Conservation (phyloP, 2,113 vertebrate genomes). For the Coreoperca whiteheadi region DNA sequence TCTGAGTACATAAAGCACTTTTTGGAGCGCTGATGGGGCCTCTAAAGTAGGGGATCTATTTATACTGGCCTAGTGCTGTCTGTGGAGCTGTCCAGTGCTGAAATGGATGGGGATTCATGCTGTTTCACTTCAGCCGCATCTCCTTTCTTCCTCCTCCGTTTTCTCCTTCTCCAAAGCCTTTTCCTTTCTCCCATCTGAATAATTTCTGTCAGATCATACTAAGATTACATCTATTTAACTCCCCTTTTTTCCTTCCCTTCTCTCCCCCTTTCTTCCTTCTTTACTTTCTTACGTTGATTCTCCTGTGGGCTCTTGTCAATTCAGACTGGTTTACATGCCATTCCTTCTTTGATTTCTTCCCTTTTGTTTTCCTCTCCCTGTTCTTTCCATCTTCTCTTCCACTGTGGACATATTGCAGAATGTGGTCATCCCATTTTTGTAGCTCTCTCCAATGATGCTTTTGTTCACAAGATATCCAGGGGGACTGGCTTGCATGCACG, state of each 20-base stretch:
- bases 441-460: slow-evolving; percentile 51
- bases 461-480: slow-evolving; percentile 38
- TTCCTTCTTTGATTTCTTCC: slow-evolving; percentile 58
- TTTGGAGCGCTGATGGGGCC: slow-evolving; percentile 70
- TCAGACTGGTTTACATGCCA: slow-evolving; percentile 43
- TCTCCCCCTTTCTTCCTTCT: background rate
- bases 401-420: slow-evolving; percentile 39
- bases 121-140: slow-evolving; percentile 71
- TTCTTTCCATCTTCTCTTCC: slow-evolving; percentile 31
- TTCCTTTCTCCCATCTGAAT: slow-evolving; percentile 55
- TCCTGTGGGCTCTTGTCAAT: slow-evolving; percentile 61
- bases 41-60: slow-evolving; percentile 82
- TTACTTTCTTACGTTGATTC: slow-evolving; percentile 49
- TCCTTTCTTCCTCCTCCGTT: slow-evolving; percentile 65
- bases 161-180: slow-evolving; percentile 52
- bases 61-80: slow-evolving; percentile 79
- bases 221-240: slow-evolving; percentile 42
- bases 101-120: slow-evolving; percentile 75
- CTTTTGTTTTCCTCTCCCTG: slow-evolving; percentile 42
- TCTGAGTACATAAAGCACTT: slow-evolving; percentile 70
- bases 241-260: background rate
- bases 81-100: slow-evolving; percentile 78
- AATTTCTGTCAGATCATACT: slow-evolving; percentile 67
- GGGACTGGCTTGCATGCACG: slow-evolving; percentile 47
- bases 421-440: slow-evolving; percentile 55